Evolutionary conservation across 2,888 invertebrate species (phyloP), one percentile per base, ranked within the genome.

Genomic region (Autographa gamma): DNA sequence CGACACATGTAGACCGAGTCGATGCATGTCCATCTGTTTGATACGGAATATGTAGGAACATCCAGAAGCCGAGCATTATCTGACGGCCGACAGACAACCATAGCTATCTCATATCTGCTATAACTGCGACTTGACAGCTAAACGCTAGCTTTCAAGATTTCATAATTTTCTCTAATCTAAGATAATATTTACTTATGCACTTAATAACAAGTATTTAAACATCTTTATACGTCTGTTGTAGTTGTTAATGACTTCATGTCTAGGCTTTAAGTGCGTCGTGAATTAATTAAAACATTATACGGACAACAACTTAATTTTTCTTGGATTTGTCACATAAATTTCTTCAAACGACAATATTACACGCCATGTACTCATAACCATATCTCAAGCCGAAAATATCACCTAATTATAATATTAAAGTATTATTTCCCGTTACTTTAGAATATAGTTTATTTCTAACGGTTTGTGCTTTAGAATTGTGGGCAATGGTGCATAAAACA

Each of bases 401-500:
- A 62, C 62, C 76, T 69, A 66, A 72, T 69, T 63, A 71, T 60
- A 54, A 66, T 60, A 60, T 64, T 66, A 66, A 69, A 69, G 63
- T 63, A 48, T 60, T 19, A 9, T 16, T 9, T 34, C 43, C 68
- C 62, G 62, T 38, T 67, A 76, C 32, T 7, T 18, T 19, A 61
- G 54, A 72, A 64, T 62, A 72, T 72, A 62, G 59, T 32, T 58
- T 73, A 73, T 66, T 58, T 43, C 62, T 76, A 78, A 80, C 78
- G 80, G 80, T 32, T 60, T 19, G 60, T 32, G 56, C 69, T 81
- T 79, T 64, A 72, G 69, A 78, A 73, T 76, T 69, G 74, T 69
- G 66, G 62, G 60, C 71, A 81, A 48, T 82, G 77, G 69, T 77
- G 82, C 81, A 81, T 74, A 80, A 73, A 80, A 71, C 81, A 82